Conservation (phyloP, 2,113 vertebrate species). For the Climacteris rufus region DNA sequence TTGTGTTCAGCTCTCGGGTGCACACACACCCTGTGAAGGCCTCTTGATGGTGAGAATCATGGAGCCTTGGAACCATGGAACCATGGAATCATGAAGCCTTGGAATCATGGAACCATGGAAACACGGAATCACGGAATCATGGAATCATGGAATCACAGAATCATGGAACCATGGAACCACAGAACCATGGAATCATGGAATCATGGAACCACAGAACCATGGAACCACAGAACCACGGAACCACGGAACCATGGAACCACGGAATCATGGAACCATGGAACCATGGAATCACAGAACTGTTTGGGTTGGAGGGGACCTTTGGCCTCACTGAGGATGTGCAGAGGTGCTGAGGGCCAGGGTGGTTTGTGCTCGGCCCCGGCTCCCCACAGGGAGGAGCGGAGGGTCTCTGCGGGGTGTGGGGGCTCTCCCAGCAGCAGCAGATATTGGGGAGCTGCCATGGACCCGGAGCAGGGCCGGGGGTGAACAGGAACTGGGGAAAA, state of each 20-base stretch:
- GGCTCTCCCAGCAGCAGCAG: background rate
- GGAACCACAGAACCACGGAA: background rate
- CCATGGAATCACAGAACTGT: background rate
- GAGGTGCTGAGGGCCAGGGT: background rate
- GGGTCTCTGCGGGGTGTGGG: accelerated
- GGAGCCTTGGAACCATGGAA: background rate
- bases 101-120: background rate
- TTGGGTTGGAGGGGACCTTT: background rate
- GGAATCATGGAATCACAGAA: background rate
- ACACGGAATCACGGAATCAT: background rate
- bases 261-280: background rate
- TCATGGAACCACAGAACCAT: background rate
- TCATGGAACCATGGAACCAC: too few relatives aligned
- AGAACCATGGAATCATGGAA: background rate
- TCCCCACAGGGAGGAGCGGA: background rate
- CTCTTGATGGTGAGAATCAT: background rate
- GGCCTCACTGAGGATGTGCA: accelerated
- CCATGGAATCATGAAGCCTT: background rate
- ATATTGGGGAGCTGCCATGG: accelerated
- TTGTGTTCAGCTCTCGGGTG: accelerated
- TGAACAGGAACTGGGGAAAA: background rate
- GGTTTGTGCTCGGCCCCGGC: accelerated
- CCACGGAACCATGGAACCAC: background rate
- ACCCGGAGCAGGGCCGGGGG: accelerated
- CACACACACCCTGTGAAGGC: accelerated